phyloP scores from a whole-genome alignment of 2,797 vertebrate genomes.

The Danio kyathit region DNA sequence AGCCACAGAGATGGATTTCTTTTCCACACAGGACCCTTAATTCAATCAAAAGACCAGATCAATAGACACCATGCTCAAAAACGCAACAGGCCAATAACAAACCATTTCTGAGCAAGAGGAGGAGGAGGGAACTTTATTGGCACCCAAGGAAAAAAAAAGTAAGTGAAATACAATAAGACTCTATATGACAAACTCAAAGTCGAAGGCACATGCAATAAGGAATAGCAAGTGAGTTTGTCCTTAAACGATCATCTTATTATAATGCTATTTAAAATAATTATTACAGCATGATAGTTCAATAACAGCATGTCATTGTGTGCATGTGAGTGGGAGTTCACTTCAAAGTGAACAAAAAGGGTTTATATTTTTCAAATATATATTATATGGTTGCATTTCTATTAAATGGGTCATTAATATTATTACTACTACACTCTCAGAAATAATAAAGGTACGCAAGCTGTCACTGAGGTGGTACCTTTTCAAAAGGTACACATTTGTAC shows the following conservation, averaged over 20 bases:
- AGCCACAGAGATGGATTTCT: slow-evolving; percentile 75
- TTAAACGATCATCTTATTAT: neutral
- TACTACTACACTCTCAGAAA: too few relatives aligned
- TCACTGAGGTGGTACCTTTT: too few relatives aligned
- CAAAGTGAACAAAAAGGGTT: too few relatives aligned
- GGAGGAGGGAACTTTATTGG: slow-evolving; percentile 32
- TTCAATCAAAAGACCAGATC: slow-evolving; percentile 71
- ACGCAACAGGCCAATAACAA: slow-evolving; percentile 51
- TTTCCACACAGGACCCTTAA: slow-evolving; percentile 70
- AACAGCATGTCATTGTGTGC: neutral
- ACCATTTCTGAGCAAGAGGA: slow-evolving; percentile 39
- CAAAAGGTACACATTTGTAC: too few relatives aligned
- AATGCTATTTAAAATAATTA: neutral
- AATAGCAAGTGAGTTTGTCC: neutral
- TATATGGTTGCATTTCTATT: neutral
- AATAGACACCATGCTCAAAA: slow-evolving; percentile 49
- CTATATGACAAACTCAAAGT: slow-evolving; percentile 30
- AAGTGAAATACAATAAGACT: slow-evolving; percentile 39
- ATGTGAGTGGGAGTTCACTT: neutral
- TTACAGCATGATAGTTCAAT: neutral
- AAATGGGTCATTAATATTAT: neutral
- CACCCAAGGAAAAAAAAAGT: slow-evolving; percentile 18
- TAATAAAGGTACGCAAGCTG: too few relatives aligned
- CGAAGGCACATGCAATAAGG: neutral
- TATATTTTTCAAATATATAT: too few relatives aligned